Conservation (phyloP, 2,113 vertebrate species). For the Oriolus oriolus region DNA sequence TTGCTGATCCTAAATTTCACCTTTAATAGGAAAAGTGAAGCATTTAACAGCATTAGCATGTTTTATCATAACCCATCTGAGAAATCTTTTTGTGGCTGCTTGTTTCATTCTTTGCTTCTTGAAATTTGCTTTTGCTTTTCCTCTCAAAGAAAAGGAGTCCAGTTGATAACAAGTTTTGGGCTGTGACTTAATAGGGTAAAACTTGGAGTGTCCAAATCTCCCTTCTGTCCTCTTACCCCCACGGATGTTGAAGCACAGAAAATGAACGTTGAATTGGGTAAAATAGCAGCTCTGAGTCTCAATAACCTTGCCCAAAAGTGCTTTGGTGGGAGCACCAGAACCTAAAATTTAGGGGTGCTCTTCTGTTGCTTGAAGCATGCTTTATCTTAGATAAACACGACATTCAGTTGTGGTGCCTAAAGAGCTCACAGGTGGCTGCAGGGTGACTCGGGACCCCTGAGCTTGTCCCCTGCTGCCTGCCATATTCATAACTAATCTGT, state of each 20-base stretch:
- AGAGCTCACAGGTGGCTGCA: neutral
- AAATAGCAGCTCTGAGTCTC: neutral
- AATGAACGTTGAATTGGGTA: neutral
- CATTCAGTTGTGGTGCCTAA: neutral
- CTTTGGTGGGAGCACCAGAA: neutral
- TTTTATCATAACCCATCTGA: neutral
- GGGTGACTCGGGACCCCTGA: neutral
- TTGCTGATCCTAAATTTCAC: neutral
- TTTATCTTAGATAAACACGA: conserved; percentile 21
- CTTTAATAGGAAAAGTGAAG: neutral
- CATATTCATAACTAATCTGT: conserved; percentile 70
- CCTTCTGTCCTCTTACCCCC: neutral
- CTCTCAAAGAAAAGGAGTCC: neutral
- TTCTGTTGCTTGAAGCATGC: neutral
- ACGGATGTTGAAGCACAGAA: neutral
- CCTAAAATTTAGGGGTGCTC: neutral
- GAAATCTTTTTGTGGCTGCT: neutral
- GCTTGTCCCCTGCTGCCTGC: neutral
- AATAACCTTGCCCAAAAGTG: neutral
- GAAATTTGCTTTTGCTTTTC: neutral
- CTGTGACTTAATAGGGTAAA: neutral
- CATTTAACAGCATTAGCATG: neutral
- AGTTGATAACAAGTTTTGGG: neutral
- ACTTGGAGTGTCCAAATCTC: neutral
- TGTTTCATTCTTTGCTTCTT: neutral